phyloP scores from a whole-genome alignment of 1,140 invertebrate genomes.

The Drosophila watanabei region DNA sequence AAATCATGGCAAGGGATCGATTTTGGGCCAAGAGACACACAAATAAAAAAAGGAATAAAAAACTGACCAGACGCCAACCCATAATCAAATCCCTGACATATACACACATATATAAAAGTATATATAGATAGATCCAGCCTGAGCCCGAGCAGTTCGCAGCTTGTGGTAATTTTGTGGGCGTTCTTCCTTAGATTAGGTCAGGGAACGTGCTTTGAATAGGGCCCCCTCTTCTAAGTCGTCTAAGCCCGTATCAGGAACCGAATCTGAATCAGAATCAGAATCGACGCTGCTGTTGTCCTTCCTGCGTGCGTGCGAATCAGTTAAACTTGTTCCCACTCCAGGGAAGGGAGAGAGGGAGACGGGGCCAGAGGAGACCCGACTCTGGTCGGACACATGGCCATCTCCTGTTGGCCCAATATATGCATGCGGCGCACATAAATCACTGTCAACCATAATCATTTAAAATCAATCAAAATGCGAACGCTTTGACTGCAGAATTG shows the following conservation, averaged over 20 bases:
- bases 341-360: background rate
- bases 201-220: constrained; percentile 83
- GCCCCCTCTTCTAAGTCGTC: constrained; percentile 59
- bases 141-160: constrained; percentile 70
- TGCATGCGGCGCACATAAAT: constrained; percentile 85
- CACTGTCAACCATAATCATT: constrained; percentile 86
- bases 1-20: constrained; percentile 63
- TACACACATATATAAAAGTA: constrained; percentile 11
- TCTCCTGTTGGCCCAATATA: constrained; percentile 79
- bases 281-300: constrained; percentile 45
- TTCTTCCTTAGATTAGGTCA: constrained; percentile 84
- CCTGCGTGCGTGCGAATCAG: constrained; percentile 75
- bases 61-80: constrained; percentile 52
- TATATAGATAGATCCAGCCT: constrained; percentile 12
- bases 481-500: constrained; percentile 85
- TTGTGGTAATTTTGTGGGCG: constrained; percentile 85
- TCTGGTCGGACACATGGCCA: constrained; percentile 44
- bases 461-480: constrained; percentile 86
- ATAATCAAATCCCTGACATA: constrained; percentile 49
- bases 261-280: constrained; percentile 53
- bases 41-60: constrained; percentile 37
- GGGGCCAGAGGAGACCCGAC: background rate
- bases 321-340: constrained; percentile 40
- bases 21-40: constrained; percentile 49
- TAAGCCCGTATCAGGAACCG: constrained; percentile 61